phyloP scores from a whole-genome alignment of 2,888 invertebrate genomes.

The Linnaemya tessellans region DNA sequence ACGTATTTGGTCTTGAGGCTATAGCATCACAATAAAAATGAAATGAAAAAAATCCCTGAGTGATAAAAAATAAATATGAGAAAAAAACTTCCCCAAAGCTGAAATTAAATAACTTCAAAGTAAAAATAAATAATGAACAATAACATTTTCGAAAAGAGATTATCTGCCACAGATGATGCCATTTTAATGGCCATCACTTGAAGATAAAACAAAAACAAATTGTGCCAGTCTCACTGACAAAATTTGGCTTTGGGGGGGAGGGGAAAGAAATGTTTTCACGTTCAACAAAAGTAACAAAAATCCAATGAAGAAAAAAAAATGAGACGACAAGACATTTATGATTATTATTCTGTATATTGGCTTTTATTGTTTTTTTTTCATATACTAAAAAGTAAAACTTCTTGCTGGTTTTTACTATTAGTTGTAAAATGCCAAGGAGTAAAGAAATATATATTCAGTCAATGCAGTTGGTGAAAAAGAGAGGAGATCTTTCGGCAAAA shows the following conservation, averaged over 20 bases:
- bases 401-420: constrained; percentile 42
- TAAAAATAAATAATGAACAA: constrained; percentile 54
- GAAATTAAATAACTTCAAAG: constrained; percentile 53
- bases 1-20: constrained; percentile 43
- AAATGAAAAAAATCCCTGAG: constrained; percentile 27
- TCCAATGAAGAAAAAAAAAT: constrained; percentile 11
- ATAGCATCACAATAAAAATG: constrained; percentile 20
- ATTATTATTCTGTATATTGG: constrained; percentile 71
- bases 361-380: constrained; percentile 58
- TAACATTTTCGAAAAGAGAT: constrained; percentile 56
- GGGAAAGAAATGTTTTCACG: constrained; percentile 44
- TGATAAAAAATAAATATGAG: constrained; percentile 6
- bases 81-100: constrained; percentile 21
- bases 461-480: constrained; percentile 38
- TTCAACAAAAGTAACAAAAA: constrained; percentile 22
- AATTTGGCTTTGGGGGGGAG: constrained; percentile 16
- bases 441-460: constrained; percentile 21
- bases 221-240: neutral
- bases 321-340: constrained; percentile 69
- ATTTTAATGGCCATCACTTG: constrained; percentile 58
- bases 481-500: constrained; percentile 1
- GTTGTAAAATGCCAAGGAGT: constrained; percentile 17
- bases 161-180: constrained; percentile 66
- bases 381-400: constrained; percentile 14
- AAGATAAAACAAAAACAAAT: constrained; percentile 38